These are phyloP conservation scores for Sinocyclocheilus maitianheensis DNA, from an alignment of 2,113 vertebrate species.

Conservation along the genomic window DNA sequence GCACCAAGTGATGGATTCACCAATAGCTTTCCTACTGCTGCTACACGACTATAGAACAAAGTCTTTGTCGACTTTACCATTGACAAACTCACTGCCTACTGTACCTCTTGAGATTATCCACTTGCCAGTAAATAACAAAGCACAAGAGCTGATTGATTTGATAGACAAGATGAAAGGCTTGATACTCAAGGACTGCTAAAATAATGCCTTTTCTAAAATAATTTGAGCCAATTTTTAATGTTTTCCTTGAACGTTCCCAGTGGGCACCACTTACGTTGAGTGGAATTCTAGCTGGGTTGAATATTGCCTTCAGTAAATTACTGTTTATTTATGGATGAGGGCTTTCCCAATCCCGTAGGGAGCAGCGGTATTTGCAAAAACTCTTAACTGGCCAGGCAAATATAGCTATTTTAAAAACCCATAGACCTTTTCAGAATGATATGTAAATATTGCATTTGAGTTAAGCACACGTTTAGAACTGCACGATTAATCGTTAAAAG, in stretches of 20 bases:
- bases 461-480: background rate
- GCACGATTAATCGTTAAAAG: no score
- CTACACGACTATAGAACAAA: background rate
- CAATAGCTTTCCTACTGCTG: background rate
- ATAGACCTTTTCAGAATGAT: background rate
- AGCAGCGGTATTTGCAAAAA: slow-evolving; percentile 20
- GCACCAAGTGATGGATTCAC: background rate
- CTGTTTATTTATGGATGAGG: slow-evolving; percentile 24
- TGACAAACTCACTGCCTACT: background rate
- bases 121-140: slow-evolving; percentile 1
- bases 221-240: background rate
- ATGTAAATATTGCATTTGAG: background rate
- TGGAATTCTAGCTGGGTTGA: slow-evolving; percentile 1
- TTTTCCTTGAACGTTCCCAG: background rate
- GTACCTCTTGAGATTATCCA: slow-evolving; percentile 5
- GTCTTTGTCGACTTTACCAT: background rate
- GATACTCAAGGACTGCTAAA: background rate
- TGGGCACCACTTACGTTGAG: slow-evolving; percentile 10
- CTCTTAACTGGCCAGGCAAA: background rate
- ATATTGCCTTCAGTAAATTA: slow-evolving; percentile 10
- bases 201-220: background rate
- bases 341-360: background rate
- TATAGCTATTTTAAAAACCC: background rate
- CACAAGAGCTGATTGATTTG: background rate
- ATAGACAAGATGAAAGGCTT: slow-evolving; percentile 6